Evolutionary conservation across 2,888 invertebrate species (phyloP), one percentile per base, ranked within the genome.

Genomic region (Calliphora vomitoria): DNA sequence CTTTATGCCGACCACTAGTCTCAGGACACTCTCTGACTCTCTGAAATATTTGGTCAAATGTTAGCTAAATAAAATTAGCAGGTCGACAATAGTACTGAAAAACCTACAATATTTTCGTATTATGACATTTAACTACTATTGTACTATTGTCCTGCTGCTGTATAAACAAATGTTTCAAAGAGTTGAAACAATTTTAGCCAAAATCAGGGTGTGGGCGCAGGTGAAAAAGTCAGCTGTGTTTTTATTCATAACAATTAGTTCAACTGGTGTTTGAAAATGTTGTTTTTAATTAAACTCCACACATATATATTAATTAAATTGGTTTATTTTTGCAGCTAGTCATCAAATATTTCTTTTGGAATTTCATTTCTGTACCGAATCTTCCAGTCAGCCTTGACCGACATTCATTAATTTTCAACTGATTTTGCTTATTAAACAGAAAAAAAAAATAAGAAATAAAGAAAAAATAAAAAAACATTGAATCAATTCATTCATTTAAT

Each of bases 331-430:
- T 68, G 25, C 20, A 64, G 47, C 74, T n/a, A 66, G 74, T 75
- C 82, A 82, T 82, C 74, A 58, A 47, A 35, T 10, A 38, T n/a
- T 2, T 53, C 18, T 47, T 18, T n/a, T 1, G 58, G 11, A 53
- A 41, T 15, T 41, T 68, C 20, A 64, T 55, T 66, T 66, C 64
- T 82, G 20, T 82, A 68, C 62, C 72, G 47, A 38, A 74, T 55
- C 55, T 55, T 38, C 66, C 47, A 71, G 62, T 1, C 64, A 71
- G 64, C 83, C 78, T 83, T 83, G 83, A 72, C 71, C 69, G 53
- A 76, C 38, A 71, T 87, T 71, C 47, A 69, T 62, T 64, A 38
- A 81, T 55, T 18, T 83, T 47, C 20, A 68, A 15, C 50, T 35
- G 38, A 68, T 20, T 64, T 38, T 64, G 18, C 20, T 60, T 68